Evolutionary conservation across 2,797 vertebrate species (phyloP).

Genomic region (Xiphorhynchus erythropygius): DNA sequence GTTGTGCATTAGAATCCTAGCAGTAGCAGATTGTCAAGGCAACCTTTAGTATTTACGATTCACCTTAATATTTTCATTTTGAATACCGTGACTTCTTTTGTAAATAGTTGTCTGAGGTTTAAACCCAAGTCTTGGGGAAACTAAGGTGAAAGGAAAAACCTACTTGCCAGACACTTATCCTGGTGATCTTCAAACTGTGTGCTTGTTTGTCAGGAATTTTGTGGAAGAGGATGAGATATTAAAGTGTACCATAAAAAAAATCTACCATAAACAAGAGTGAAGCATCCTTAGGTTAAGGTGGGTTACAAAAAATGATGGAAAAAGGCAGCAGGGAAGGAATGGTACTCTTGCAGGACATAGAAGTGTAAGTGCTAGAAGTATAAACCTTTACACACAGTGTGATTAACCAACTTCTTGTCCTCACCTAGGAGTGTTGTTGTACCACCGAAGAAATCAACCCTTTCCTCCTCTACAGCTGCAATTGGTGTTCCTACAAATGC

Average conservation of each 20-base stretch:
- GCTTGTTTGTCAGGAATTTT: neutral
- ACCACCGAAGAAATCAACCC: conserved; percentile 85
- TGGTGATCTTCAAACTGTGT: neutral
- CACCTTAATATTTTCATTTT: neutral
- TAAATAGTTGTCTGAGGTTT: neutral
- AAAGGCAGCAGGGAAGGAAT: neutral
- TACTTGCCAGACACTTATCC: neutral
- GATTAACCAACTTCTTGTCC: neutral
- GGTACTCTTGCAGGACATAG: neutral
- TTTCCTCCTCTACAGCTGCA: conserved; percentile 70
- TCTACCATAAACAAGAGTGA: neutral
- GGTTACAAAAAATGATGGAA: neutral
- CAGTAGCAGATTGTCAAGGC: neutral
- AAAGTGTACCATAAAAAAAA: neutral
- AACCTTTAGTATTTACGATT: neutral
- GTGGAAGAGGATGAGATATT: neutral
- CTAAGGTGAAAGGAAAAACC: neutral
- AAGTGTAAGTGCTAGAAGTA: neutral
- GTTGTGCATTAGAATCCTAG: neutral
- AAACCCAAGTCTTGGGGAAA: neutral
- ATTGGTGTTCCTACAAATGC: conserved; percentile 73
- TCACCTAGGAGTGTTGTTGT: conserved; percentile 89
- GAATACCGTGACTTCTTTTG: neutral
- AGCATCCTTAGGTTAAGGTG: neutral
- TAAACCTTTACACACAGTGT: neutral